phyloP scores from a whole-genome alignment of 2,797 vertebrate species.

The Chelon labrosus region DNA sequence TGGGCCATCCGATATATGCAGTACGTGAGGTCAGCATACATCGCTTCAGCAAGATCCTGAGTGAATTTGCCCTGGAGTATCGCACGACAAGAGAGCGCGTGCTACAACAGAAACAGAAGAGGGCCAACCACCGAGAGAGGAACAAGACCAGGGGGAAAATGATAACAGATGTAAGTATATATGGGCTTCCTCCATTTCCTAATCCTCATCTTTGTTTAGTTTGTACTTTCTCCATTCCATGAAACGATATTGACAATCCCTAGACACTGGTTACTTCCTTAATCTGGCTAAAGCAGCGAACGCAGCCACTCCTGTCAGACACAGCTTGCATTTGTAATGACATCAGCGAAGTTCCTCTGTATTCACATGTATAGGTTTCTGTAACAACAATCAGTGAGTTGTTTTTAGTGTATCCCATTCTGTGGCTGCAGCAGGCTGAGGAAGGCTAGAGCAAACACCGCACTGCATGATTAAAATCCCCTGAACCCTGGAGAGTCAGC shows the following conservation, averaged over 20 bases:
- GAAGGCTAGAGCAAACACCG: conserved; percentile 74
- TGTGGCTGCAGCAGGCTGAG: conserved; percentile 63
- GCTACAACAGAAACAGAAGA: conserved; percentile 96
- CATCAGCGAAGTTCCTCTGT: conserved; percentile 52
- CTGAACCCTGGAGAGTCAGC: conserved; percentile 63
- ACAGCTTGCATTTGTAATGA: conserved; percentile 55
- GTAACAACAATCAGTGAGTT: conserved; percentile 73
- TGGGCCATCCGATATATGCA: conserved; percentile 93
- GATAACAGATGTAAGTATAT: conserved; percentile 96
- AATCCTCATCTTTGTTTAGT: conserved; percentile 53
- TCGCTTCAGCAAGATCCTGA: conserved; percentile 96
- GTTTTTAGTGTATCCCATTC: conserved; percentile 71
- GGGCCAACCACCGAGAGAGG: conserved; percentile 96
- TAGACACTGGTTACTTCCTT: conserved; percentile 40
- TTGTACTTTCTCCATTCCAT: conserved; percentile 42
- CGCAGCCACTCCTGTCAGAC: conserved; percentile 28
- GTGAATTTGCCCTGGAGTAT: conserved; percentile 97
- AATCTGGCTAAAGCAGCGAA: conserved; percentile 51
- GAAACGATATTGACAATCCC: conserved; percentile 55
- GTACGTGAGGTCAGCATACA: conserved; percentile 95
- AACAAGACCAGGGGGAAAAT: conserved; percentile 99
- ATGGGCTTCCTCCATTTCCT: conserved; percentile 44
- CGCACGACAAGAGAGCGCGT: conserved; percentile 96
- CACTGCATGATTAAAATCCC: conserved; percentile 72
- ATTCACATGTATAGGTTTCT: conserved; percentile 71